Base-by-base conservation (phyloP, 2,888 invertebrate species). In the Trachelus iudaicus region DNA sequence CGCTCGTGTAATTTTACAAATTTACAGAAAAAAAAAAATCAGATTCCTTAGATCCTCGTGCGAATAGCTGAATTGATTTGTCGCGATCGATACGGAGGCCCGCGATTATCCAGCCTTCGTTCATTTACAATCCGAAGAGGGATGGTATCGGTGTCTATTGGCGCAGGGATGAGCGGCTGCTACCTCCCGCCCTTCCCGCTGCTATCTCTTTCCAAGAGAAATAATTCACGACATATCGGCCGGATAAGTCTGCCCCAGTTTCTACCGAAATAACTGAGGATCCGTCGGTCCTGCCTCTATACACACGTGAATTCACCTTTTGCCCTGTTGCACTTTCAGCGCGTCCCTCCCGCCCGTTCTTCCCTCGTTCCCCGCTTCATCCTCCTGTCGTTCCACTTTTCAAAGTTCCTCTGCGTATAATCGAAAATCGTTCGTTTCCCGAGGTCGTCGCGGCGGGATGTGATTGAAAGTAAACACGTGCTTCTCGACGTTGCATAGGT, bases 391-490 rank as follows among this genome's bases (percentile, higher is more conserved):
- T 56, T 56, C 56, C 56, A 56, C 56, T 56, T 56, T 56, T 23
- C 56, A 56, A 56, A 56, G 2, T 56, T 56, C 9, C 56, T 56
- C 56, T 9, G 23, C 23, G 2, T 56, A 23, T 56, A 56, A 56
- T 56, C 56, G 56, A 23, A 56, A 56, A 56, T 56, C 56, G 56
- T 56, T 56, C 56, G 56, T 56, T 56, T 23, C 56, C 56, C 9
- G 56, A 56, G 56, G 12, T 71, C 71, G 74, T 81, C 69, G 79
- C 77, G 78, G 79, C 80, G 76, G 77, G 80, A 81, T 76, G 80
- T 77, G 81, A 81, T 81, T 81, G 80, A 81, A 81, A 78, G 81
- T 81, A 81, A 81, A 81, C 81, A 81, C 81, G 76, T 80, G 81
- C 79, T 74, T 69, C 73, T 75, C 40, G 37, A 34, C 75, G 81